Conservation (phyloP, 2,797 vertebrate species). For the Spinibarbus caldwelli region DNA sequence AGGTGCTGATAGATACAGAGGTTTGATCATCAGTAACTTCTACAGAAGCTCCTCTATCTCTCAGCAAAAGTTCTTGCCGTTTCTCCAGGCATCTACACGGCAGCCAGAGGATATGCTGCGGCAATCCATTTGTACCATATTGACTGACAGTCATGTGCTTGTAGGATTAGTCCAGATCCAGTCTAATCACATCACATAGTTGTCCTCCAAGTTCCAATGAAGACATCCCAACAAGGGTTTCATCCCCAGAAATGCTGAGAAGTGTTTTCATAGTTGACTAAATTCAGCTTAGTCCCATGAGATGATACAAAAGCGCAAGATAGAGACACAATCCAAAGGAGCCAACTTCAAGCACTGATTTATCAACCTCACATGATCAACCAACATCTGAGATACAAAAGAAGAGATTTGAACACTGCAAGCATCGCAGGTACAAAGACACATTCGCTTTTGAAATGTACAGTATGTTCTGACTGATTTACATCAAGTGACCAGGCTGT, state of each 20-base stretch:
- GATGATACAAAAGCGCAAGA: slow-evolving; percentile 25
- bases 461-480: slow-evolving; percentile 55
- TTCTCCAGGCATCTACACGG: background rate
- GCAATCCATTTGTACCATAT: background rate
- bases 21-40: slow-evolving; percentile 32
- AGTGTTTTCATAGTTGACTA: slow-evolving; percentile 20
- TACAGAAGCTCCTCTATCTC: slow-evolving; percentile 22
- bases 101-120: slow-evolving; percentile 7
- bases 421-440: slow-evolving; percentile 55
- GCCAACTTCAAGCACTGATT: slow-evolving; percentile 46
- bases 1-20: slow-evolving; percentile 17
- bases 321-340: slow-evolving; percentile 48
- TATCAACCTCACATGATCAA: slow-evolving; percentile 41
- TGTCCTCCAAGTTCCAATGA: background rate
- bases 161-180: slow-evolving; percentile 22
- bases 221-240: background rate
- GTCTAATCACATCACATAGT: slow-evolving; percentile 14
- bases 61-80: slow-evolving; percentile 10
- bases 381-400: slow-evolving; percentile 37
- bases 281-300: slow-evolving; percentile 25
- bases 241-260: slow-evolving; percentile 6
- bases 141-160: slow-evolving; percentile 46
- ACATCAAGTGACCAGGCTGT: slow-evolving; percentile 50
- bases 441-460: slow-evolving; percentile 61
- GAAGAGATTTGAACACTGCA: slow-evolving; percentile 51